Evolutionary conservation across 2,888 invertebrate species (phyloP).

Genomic region (Leptinotarsa juncta): DNA sequence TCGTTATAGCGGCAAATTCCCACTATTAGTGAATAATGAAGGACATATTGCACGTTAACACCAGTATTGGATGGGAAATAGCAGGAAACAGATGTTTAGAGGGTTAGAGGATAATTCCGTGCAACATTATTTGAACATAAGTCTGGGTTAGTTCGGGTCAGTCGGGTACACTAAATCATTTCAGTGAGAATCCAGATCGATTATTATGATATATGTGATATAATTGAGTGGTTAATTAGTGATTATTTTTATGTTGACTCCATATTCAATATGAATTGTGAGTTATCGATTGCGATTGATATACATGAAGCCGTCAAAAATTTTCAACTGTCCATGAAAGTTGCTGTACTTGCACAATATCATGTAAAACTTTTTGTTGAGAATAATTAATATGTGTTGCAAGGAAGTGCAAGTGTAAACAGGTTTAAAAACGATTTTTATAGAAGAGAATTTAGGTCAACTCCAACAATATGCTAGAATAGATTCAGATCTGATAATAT

Average conservation of each 20-base stretch:
- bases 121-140: conserved; percentile 42
- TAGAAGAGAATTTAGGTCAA: too few relatives aligned
- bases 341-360: too few relatives aligned
- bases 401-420: too few relatives aligned
- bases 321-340: too few relatives aligned
- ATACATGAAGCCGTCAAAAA: too few relatives aligned
- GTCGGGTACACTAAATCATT: conserved; percentile 45
- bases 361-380: too few relatives aligned
- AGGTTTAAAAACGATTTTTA: too few relatives aligned
- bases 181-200: conserved; percentile 38
- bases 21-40: conserved; percentile 2
- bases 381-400: too few relatives aligned
- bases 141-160: conserved; percentile 38
- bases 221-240: conserved; percentile 1
- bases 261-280: not conserved
- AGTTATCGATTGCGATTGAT: too few relatives aligned
- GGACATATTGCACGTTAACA: conserved; percentile 15
- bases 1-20: not conserved
- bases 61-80: not conserved
- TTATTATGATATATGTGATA: conserved; percentile 30
- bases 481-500: too few relatives aligned
- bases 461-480: too few relatives aligned
- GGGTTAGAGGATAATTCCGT: conserved; percentile 37
- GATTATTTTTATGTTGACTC: not conserved
- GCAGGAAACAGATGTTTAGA: conserved; percentile 33